These are phyloP conservation scores for Acanthiza pusilla DNA, from an alignment of 2,797 vertebrate species.

Conservation along the genomic window DNA sequence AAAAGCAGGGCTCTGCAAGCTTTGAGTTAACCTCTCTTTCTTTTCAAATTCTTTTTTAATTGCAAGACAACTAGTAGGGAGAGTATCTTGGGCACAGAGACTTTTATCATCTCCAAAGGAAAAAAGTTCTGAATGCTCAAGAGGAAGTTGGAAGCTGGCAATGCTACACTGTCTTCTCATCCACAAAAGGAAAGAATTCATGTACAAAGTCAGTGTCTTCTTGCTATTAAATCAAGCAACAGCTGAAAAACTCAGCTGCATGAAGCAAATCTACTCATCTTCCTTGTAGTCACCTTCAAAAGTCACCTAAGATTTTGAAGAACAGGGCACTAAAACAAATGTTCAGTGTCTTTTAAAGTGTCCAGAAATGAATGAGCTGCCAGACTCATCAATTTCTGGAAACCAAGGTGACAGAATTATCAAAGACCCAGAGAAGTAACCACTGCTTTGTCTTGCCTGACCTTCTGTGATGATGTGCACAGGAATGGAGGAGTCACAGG, in stretches of 20 bases:
- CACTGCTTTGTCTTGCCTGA: slow-evolving; percentile 32
- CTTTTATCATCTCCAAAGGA: neutral
- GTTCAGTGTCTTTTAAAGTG: slow-evolving; percentile 41
- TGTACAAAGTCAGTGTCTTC: neutral
- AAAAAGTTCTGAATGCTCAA: neutral
- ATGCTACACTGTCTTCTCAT: neutral
- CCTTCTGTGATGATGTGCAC: slow-evolving; percentile 37
- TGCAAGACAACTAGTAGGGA: neutral
- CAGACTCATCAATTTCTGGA: slow-evolving; percentile 62
- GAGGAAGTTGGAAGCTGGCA: neutral
- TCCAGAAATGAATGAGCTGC: slow-evolving; percentile 36
- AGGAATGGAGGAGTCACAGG: slow-evolving; percentile 16
- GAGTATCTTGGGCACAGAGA: neutral
- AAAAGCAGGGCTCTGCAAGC: neutral
- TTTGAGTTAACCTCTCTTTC: neutral
- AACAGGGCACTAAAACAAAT: slow-evolving; percentile 42
- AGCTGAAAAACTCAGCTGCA: neutral
- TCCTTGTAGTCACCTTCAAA: slow-evolving; percentile 52
- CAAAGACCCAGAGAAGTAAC: slow-evolving; percentile 52
- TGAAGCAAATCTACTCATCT: neutral
- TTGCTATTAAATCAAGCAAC: slow-evolving; percentile 16
- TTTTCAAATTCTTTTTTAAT: slow-evolving; percentile 25
- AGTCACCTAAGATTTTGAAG: slow-evolving; percentile 37
- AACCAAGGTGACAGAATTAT: slow-evolving; percentile 45
- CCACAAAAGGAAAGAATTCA: neutral